Base-by-base conservation (phyloP, 2,888 invertebrate genomes). In the Melanotus villosus region DNA sequence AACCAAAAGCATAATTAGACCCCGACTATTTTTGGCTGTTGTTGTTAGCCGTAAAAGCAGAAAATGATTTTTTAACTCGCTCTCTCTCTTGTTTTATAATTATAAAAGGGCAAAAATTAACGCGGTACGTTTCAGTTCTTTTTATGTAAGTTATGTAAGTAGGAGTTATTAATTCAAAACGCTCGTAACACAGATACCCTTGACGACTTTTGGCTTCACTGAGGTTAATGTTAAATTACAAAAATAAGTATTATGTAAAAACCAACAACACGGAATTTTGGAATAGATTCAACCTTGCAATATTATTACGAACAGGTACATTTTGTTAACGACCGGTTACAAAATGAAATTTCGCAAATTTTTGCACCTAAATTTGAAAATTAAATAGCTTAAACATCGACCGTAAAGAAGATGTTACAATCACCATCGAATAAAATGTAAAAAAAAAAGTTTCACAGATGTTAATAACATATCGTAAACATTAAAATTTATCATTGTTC, bases 1-100 rank as follows among this genome's bases (percentile, higher is more conserved):
- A 57, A 65, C 65, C 47, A 19, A 45, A 57, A 34, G 57, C 32
- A 54, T 54, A 63, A 63, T 63, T 63, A 63, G 63, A 63, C 41
- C 54, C 30, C 54, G 52, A 47, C 52, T 54, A 41, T 38, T 63
- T 63, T 63, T 52, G 38, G 12, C 14, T 41, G 12, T 12, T 9
- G 14, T 41, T 2, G 12, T 14, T 41, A 14, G 12, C 41, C 16
- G 14, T 14, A n/a, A n/a, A n/a, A n/a, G n/a, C n/a, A n/a, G n/a
- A n/a, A n/a, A n/a, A n/a, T n/a, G n/a, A n/a, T n/a, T n/a, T n/a
- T n/a, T n/a, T n/a, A n/a, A n/a, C n/a, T n/a, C n/a, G n/a, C n/a
- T n/a, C n/a, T n/a, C n/a, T n/a, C n/a, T n/a, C n/a, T n/a, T n/a
- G n/a, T n/a, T n/a, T n/a, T n/a, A n/a, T n/a, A n/a, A n/a, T n/a